Base-by-base conservation (phyloP, 2,888 invertebrate species). In the Epinotia demarniana region DNA sequence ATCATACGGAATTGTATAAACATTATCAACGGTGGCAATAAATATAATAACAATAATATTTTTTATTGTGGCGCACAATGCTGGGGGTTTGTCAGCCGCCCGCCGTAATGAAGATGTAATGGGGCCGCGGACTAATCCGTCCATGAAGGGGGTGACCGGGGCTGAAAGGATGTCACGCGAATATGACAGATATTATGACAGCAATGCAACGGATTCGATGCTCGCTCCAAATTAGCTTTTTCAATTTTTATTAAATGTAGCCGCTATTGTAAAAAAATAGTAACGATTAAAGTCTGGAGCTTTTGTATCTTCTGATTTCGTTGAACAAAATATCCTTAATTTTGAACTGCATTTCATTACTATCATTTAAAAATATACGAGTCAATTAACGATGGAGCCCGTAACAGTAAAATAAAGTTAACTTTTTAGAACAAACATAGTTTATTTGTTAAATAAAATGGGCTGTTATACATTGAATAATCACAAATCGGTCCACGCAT, bases 61-160 rank as follows among this genome's bases (percentile, higher is more conserved):
- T 90, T 89, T 89, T 90, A 87, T 89, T 90, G 87, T 90, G 88
- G 88, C 79, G 81, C 83, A 89, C 88, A 88, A 87, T 88, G 79
- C 79, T 23, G 82, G 84, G 87, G 86, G 85, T 81, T 84, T 88
- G 90, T 87, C 92, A 90, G 90, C 89, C 92, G 90, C 92, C 93
- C 92, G 90, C 93, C 92, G 87, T 93, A 94, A 94, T 94, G 94
- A 94, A 93, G 93, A 93, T 93, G 93, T 94, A 93, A 93, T 94
- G 85, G 92, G 92, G 93, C 89, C 83, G 88, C 84, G 85, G 83
- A 80, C 86, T 93, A 93, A 93, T 93, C 93, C 92, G 90, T 88
- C 89, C 80, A 87, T 83, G 86, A 90, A 92, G 91, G 92, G 92
- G 93, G 93, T 91, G 92, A 86, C 87, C 84, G 85, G 79, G 79